Conservation (phyloP, 2,113 vertebrate species). For the Hucho hucho region DNA sequence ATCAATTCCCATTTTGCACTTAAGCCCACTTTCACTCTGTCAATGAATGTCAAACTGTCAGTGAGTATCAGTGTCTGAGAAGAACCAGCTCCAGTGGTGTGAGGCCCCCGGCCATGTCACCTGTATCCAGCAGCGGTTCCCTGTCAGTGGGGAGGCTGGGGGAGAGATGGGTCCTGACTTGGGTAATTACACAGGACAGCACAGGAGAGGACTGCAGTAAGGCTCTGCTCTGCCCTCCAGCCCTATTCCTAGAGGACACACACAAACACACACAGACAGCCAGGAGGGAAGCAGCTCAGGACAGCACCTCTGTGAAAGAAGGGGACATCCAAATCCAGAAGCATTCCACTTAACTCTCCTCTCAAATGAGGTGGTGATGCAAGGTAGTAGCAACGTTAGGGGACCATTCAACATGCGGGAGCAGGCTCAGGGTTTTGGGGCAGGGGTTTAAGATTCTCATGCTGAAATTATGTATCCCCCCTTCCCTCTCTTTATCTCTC, state of each 20-base stretch:
- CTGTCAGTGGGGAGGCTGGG: slow-evolving; percentile 17
- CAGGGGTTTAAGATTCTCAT: slow-evolving; percentile 18
- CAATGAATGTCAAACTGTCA: neutral
- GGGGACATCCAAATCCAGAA: slow-evolving; percentile 16
- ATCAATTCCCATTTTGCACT: too few relatives aligned
- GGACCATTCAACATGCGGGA: neutral
- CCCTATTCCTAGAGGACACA: slow-evolving; percentile 38
- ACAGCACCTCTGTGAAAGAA: slow-evolving; percentile 29
- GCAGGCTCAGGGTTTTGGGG: neutral
- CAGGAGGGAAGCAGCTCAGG: slow-evolving; percentile 38
- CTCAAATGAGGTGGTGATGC: slow-evolving; percentile 53
- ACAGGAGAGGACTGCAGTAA: slow-evolving; percentile 4
- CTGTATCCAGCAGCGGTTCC: neutral
- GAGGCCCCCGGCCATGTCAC: too few relatives aligned
- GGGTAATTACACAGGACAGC: slow-evolving; percentile 40
- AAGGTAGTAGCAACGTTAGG: slow-evolving; percentile 47
- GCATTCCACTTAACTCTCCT: slow-evolving; percentile 28
- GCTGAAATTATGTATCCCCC: slow-evolving; percentile 34
- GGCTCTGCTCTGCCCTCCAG: slow-evolving; percentile 35
- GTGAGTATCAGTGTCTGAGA: neutral
- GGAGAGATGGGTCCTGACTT: slow-evolving; percentile 5
- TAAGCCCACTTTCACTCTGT: neutral
- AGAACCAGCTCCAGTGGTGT: too few relatives aligned
- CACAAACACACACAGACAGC: slow-evolving; percentile 11
- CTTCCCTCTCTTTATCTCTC: slow-evolving; percentile 3